These are phyloP conservation scores for Anabacerthia variegaticeps DNA, from an alignment of 2,797 vertebrate species.

Conservation along the genomic window DNA sequence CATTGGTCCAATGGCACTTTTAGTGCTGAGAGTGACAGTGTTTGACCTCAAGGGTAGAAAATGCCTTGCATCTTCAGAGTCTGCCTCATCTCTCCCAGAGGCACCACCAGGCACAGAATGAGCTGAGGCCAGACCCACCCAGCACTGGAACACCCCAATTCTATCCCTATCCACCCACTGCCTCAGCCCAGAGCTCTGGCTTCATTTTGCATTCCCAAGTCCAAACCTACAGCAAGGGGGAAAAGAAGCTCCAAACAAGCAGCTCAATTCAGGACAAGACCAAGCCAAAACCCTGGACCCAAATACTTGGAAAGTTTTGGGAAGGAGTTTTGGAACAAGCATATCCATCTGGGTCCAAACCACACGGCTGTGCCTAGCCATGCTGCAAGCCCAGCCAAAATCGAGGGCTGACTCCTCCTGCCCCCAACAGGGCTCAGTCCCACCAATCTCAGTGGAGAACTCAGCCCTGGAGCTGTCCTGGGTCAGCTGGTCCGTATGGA, in stretches of 20 bases:
- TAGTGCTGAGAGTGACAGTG: not conserved
- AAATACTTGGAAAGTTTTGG: not conserved
- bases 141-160: not conserved
- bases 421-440: not conserved
- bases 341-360: not conserved
- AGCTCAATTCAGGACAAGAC: not conserved
- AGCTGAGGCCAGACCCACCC: not conserved
- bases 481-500: not conserved
- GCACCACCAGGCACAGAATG: not conserved
- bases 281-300: not conserved
- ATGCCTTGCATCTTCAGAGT: not conserved
- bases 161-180: not conserved
- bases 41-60: not conserved
- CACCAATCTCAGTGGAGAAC: not conserved
- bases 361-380: not conserved
- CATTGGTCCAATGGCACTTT: rapidly evolving
- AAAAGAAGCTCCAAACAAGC: not conserved
- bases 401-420: not conserved
- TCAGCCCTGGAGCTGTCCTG: rapidly evolving
- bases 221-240: not conserved
- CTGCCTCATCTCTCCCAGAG: not conserved
- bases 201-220: not conserved
- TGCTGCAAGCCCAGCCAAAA: not conserved
- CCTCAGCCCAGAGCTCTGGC: not conserved
- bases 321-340: not conserved